Conservation (phyloP, 2,113 vertebrate species). For the Hippocampus guttulatus region DNA sequence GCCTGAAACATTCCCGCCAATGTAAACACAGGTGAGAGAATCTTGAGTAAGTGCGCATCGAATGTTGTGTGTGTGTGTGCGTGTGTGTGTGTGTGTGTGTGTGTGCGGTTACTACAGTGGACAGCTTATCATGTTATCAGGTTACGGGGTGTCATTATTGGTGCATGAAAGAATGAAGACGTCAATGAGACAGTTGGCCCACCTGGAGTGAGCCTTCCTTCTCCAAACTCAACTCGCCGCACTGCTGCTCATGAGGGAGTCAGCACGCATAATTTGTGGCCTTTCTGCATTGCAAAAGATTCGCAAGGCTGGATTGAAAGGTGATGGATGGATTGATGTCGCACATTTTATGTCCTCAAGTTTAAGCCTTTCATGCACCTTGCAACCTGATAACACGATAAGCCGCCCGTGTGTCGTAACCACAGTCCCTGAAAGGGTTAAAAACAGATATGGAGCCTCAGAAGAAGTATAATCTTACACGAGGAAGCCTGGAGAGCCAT, state of each 20-base stretch:
- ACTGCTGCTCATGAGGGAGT: conserved; percentile 46
- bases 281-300: conserved; percentile 1
- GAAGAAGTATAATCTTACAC: neutral
- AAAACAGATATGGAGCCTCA: neutral
- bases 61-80: neutral
- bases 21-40: too few relatives aligned
- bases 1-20: too few relatives aligned
- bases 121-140: too few relatives aligned
- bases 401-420: too few relatives aligned
- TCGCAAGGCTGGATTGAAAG: neutral
- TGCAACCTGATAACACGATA: too few relatives aligned
- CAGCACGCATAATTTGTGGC: conserved; percentile 26
- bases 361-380: too few relatives aligned
- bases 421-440: neutral
- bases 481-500: neutral
- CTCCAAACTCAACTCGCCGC: neutral
- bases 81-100: too few relatives aligned
- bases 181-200: conserved; percentile 40
- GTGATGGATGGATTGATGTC: conserved; percentile 13
- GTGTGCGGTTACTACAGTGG: too few relatives aligned
- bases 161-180: conserved; percentile 40
- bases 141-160: too few relatives aligned
- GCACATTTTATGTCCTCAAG: too few relatives aligned
- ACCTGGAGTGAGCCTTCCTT: conserved; percentile 42
- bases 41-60: neutral